phyloP scores from a whole-genome alignment of 2,888 invertebrate species.

The Hyposoter dolosus region DNA sequence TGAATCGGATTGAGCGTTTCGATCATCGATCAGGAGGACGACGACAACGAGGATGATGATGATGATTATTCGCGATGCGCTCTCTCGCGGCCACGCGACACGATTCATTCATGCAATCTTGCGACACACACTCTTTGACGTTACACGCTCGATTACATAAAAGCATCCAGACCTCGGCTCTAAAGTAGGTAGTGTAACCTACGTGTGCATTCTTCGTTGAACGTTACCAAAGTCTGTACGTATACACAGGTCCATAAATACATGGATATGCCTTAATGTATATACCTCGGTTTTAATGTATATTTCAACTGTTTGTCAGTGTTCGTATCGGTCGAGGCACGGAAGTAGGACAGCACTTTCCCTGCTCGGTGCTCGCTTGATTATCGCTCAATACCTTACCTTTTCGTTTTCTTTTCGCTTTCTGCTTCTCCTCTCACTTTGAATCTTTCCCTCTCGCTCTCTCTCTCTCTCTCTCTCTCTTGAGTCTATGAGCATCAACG shows the following conservation, averaged over 20 bases:
- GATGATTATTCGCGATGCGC: constrained; percentile 41
- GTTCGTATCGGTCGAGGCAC: constrained; percentile 61
- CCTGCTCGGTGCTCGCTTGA: constrained; percentile 68
- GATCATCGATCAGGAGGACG: neutral
- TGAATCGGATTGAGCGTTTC: constrained; percentile 18
- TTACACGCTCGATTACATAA: constrained; percentile 81
- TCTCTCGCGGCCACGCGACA: constrained; percentile 63
- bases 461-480: neutral
- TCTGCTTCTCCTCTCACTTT: constrained; percentile 47
- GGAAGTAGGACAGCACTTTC: constrained; percentile 82
- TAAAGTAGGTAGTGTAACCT: constrained; percentile 68
- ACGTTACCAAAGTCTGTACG: constrained; percentile 41
- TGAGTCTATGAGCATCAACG: too few species aligned
- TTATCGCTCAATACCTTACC: constrained; percentile 52
- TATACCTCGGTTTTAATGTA: constrained; percentile 6
- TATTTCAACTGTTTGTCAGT: constrained; percentile 28
- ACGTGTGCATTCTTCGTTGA: constrained; percentile 66
- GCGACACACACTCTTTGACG: constrained; percentile 76
- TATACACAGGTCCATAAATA: constrained; percentile 10
- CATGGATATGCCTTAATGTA: neutral
- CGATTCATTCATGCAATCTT: constrained; percentile 82
- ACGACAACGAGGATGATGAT: neutral
- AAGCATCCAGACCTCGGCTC: constrained; percentile 70
- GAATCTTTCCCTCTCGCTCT: neutral
- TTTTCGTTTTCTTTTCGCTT: constrained; percentile 68